These are phyloP conservation scores for Plutella xylostella DNA, from an alignment of 2,888 invertebrate genomes.

Conservation along the genomic window DNA sequence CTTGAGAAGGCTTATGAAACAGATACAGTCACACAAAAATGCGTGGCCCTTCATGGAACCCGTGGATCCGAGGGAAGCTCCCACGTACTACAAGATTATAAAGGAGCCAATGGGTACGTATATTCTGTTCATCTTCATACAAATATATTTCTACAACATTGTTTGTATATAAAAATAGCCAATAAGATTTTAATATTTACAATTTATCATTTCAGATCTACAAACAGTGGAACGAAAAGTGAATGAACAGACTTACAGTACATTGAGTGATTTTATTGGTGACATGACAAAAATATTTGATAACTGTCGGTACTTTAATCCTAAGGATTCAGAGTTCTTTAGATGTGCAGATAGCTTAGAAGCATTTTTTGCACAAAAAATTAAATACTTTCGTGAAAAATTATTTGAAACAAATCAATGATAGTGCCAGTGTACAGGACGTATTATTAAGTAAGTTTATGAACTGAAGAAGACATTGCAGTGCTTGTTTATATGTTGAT, in stretches of 20 bases:
- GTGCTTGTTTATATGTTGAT: conserved; percentile 32
- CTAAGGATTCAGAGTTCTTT: conserved; percentile 94
- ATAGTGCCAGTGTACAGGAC: conserved; percentile 48
- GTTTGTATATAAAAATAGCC: no score
- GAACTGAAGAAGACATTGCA: neutral
- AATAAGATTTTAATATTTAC: neutral
- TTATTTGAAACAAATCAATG: conserved; percentile 74
- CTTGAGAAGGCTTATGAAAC: conserved; percentile 87
- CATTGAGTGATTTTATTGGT: conserved; percentile 94
- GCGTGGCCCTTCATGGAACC: conserved; percentile 99
- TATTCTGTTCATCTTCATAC: neutral
- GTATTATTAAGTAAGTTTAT: conserved; percentile 17
- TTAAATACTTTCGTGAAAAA: conserved; percentile 88
- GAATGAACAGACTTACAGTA: conserved; percentile 84
- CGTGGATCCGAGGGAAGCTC: conserved; percentile 95
- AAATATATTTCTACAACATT: neutral
- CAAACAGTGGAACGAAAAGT: conserved; percentile 92
- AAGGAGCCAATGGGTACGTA: conserved; percentile 95
- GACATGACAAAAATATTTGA: conserved; percentile 99
- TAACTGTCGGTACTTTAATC: conserved; percentile 98
- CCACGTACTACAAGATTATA: conserved; percentile 96
- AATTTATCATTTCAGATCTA: conserved; percentile 76
- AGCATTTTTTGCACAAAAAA: conserved; percentile 94
- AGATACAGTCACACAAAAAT: conserved; percentile 93
- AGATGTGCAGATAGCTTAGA: conserved; percentile 96